Conservation (phyloP, 2,113 vertebrate genomes). For the Tor tambroides region DNA sequence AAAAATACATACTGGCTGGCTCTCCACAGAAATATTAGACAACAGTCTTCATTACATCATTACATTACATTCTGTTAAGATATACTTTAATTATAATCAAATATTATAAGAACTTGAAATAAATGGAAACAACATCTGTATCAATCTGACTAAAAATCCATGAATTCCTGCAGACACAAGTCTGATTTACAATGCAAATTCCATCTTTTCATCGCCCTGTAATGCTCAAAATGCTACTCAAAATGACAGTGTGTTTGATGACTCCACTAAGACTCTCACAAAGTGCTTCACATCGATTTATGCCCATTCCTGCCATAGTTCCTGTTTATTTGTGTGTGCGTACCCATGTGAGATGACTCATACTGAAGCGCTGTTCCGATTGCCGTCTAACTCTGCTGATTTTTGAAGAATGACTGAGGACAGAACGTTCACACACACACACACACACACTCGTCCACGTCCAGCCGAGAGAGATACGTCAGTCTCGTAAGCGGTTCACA, state of each 20-base stretch:
- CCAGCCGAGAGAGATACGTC: not conserved
- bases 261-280: not conserved
- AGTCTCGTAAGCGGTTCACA: not conserved
- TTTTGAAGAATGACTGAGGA: not conserved
- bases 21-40: not conserved
- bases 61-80: too few relatives aligned
- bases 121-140: too few relatives aligned
- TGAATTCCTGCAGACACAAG: slow-evolving; percentile 1
- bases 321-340: not conserved
- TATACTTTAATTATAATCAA: too few relatives aligned
- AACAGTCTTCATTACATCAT: not conserved
- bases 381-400: slow-evolving; percentile 37
- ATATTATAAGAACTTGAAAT: too few relatives aligned
- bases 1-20: not conserved
- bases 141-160: too few relatives aligned
- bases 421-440: slow-evolving; percentile 11
- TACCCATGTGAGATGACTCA: slow-evolving; percentile 37
- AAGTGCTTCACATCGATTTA: not conserved
- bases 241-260: not conserved
- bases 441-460: not conserved
- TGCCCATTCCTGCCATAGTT: slow-evolving; percentile 6
- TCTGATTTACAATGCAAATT: not conserved
- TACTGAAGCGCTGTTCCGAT: slow-evolving; percentile 33
- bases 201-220: not conserved
- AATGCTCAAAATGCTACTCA: not conserved